phyloP scores from a whole-genome alignment of 2,113 vertebrate species.

The Mus spicilegus region DNA sequence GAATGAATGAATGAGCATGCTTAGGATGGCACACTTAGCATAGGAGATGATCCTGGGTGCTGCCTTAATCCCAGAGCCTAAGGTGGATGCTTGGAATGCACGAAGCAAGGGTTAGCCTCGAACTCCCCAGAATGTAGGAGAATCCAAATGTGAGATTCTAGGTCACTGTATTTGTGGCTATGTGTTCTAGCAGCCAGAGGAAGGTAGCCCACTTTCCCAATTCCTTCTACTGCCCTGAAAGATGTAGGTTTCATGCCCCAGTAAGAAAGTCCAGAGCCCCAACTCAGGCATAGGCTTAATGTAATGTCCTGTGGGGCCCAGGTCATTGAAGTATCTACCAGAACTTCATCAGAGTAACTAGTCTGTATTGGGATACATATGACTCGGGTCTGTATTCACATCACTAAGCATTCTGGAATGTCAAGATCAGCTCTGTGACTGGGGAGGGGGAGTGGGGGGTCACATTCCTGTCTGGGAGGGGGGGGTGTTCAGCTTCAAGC shows the following conservation, averaged over 20 bases:
- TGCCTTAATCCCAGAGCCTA: background rate
- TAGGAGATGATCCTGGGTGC: background rate
- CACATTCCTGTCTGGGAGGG: rapidly evolving
- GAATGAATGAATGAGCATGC: background rate
- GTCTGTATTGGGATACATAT: background rate
- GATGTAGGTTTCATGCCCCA: too few species aligned
- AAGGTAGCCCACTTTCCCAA: background rate
- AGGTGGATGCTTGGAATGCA: background rate
- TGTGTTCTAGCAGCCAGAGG: background rate
- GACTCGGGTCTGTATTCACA: background rate
- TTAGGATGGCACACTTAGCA: background rate
- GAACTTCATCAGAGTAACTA: background rate
- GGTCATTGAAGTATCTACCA: background rate
- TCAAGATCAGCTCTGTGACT: background rate
- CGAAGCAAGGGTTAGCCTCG: too few species aligned
- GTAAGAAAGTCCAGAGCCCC: background rate
- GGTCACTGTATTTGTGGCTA: background rate
- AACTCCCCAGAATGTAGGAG: too few species aligned
- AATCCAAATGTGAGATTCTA: rapidly evolving
- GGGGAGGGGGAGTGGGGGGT: background rate
- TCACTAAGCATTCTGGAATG: background rate
- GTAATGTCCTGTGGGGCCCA: background rate
- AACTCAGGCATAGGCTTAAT: background rate
- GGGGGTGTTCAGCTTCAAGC: background rate
- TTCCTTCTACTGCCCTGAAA: background rate